phyloP scores from a whole-genome alignment of 2,113 vertebrate species.

The Tragelaphus scriptus region DNA sequence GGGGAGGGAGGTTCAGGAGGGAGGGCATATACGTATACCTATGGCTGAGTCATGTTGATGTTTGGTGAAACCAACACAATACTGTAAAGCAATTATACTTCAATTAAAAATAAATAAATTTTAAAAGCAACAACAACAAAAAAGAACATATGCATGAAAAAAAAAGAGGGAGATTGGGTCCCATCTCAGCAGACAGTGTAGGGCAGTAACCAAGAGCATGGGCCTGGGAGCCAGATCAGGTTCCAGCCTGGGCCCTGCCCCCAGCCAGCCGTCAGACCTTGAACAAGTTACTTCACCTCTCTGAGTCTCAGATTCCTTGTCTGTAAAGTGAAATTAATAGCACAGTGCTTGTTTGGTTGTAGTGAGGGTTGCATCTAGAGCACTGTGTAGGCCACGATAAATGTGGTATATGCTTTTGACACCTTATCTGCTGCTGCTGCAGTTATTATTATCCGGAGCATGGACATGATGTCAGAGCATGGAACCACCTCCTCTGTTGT shows the following conservation, averaged over 20 bases:
- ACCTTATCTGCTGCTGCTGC: not conserved
- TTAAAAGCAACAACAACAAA: not conserved
- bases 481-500: not conserved
- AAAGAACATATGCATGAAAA: not conserved
- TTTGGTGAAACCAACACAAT: not conserved
- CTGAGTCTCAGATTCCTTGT: not conserved
- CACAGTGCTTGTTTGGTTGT: rapidly evolving
- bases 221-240: not conserved
- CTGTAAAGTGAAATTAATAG: not conserved
- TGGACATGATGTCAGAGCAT: not conserved
- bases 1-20: too few relatives aligned
- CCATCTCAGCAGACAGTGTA: not conserved
- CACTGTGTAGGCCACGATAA: rapidly evolving
- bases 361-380: rapidly evolving
- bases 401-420: rapidly evolving
- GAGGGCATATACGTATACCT: not conserved
- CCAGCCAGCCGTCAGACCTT: not conserved
- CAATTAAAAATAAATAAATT: not conserved
- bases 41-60: not conserved
- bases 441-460: too few relatives aligned
- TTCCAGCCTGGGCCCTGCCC: not conserved
- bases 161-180: not conserved
- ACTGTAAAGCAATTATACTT: not conserved
- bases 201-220: not conserved
- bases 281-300: not conserved